A percentile compares a stretch with the other conserved stretches of the same genome.
phyloP scores from a whole-genome alignment of 2,888 invertebrate species.

The Cephalotes varians region DNA sequence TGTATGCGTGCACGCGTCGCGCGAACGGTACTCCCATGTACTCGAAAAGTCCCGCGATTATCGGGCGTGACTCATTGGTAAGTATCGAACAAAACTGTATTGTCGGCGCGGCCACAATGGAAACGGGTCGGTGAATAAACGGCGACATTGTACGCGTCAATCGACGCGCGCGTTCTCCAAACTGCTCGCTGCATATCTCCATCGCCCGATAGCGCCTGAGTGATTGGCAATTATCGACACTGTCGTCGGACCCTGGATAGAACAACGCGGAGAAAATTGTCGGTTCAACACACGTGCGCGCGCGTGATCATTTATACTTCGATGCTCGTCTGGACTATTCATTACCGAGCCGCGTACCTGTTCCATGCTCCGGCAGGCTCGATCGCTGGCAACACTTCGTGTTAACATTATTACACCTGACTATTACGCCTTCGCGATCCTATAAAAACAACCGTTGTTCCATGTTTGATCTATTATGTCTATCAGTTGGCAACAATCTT shows the following conservation, averaged over 20 bases:
- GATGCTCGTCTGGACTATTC: constrained; percentile 64
- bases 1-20: constrained; percentile 6
- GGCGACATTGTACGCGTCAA: constrained; percentile 65
- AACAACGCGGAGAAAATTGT: constrained; percentile 65
- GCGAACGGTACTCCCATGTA: constrained; percentile 55
- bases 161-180: constrained; percentile 41
- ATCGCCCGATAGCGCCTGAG: constrained; percentile 66
- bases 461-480: constrained; percentile 61
- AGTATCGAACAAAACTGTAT: constrained; percentile 71
- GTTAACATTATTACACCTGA: constrained; percentile 65
- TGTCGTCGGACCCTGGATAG: constrained; percentile 65
- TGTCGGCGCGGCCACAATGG: constrained; percentile 62
- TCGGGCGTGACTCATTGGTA: constrained; percentile 68
- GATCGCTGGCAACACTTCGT: constrained; percentile 30
- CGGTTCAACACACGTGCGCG: constrained; percentile 44
- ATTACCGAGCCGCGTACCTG: constrained; percentile 60
- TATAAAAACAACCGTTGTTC: constrained; percentile 62
- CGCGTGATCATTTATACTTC: constrained; percentile 60
- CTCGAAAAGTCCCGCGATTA: constrained; percentile 67
- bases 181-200: constrained; percentile 63
- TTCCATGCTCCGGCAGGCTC: constrained; percentile 61
- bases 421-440: constrained; percentile 64
- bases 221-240: constrained; percentile 76
- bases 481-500: constrained; percentile 54
- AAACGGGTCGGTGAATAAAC: constrained; percentile 70